These are phyloP conservation scores for Anoplolepis gracilipes DNA, from an alignment of 1,140 invertebrate genomes.

Conservation along the genomic window DNA sequence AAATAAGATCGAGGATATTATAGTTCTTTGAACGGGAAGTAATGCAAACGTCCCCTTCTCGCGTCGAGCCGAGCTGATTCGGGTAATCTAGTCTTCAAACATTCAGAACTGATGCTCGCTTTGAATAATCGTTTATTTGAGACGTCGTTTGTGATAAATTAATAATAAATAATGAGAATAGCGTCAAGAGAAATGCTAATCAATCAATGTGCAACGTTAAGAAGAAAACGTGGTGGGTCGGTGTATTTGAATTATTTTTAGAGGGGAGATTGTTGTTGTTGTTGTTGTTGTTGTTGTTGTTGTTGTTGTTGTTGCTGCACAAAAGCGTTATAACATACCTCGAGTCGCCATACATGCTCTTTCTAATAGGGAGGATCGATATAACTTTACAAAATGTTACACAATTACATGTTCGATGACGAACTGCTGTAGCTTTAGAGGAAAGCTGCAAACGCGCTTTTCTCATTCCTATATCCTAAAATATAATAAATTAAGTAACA, in stretches of 20 bases:
- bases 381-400: conserved; percentile 60
- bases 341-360: conserved; percentile 46
- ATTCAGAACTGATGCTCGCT: conserved; percentile 51
- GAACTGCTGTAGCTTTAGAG: conserved; percentile 20
- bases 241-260: conserved; percentile 24
- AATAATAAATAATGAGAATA: conserved; percentile 52
- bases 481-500: conserved; percentile 61
- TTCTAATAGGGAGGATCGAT: conserved; percentile 28
- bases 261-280: conserved; percentile 30
- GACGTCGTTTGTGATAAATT: conserved; percentile 49
- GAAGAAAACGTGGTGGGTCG: conserved; percentile 10
- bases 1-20: not conserved
- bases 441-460: conserved; percentile 7
- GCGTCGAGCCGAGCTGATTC: conserved; percentile 38
- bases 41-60: conserved; percentile 1
- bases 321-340: conserved; percentile 55
- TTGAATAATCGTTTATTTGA: conserved; percentile 53
- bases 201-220: conserved; percentile 37
- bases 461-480: conserved; percentile 28
- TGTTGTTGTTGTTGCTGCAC: conserved; percentile 34
- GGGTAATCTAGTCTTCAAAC: conserved; percentile 34
- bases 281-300: not conserved
- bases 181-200: conserved; percentile 49
- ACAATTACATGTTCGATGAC: conserved; percentile 48
- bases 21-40: not conserved